Evolutionary conservation across 2,797 vertebrate species (phyloP).

Genomic region (Cynopterus sphinx): DNA sequence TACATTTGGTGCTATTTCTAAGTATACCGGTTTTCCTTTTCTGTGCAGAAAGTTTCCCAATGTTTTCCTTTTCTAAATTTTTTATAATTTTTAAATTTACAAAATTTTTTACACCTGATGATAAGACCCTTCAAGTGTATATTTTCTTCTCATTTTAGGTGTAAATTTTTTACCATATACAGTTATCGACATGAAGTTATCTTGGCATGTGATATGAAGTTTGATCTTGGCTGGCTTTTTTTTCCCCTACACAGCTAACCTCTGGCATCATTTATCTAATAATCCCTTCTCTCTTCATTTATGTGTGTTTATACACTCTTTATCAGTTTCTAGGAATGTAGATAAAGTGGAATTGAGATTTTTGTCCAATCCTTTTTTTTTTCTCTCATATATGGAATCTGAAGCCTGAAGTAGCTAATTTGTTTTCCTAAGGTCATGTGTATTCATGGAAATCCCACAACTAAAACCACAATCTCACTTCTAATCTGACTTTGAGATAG

Average conservation of each 20-base stretch:
- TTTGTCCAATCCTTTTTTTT: not conserved
- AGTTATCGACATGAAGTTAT: not conserved
- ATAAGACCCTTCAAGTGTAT: not conserved
- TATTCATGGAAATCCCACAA: not conserved
- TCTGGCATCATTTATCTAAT: not conserved
- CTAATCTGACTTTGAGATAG: not conserved
- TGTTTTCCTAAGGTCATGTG: not conserved
- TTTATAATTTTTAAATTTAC: not conserved
- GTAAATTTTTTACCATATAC: not conserved
- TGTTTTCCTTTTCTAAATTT: not conserved
- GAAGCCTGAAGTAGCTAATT: not conserved
- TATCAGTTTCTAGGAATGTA: not conserved
- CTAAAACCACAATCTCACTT: not conserved
- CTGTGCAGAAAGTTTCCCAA: not conserved
- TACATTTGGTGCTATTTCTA: not conserved
- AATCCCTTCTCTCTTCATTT: not conserved
- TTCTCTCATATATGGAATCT: not conserved
- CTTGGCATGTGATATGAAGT: not conserved
- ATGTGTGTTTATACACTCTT: not conserved
- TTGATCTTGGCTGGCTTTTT: not conserved
- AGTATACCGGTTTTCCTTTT: not conserved
- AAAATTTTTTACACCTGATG: slow-evolving; percentile 10
- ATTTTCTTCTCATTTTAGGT: not conserved
- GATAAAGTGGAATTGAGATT: not conserved
- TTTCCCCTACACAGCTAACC: not conserved